Evolutionary conservation across 2,113 vertebrate genomes (phyloP).

Genomic region (Jacana jacana): DNA sequence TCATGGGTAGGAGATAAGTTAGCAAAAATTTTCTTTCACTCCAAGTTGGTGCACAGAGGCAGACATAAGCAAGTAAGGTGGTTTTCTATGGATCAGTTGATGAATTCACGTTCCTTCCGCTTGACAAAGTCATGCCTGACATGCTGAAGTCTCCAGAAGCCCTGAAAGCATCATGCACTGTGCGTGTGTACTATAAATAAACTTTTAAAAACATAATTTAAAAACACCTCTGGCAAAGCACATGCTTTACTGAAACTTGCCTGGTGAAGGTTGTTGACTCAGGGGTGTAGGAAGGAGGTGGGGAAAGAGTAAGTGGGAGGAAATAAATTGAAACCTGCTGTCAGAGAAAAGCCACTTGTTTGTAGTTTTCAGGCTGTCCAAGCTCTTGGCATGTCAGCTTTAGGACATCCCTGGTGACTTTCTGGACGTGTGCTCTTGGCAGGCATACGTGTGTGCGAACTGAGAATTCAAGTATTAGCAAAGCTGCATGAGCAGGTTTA

Average conservation of each 20-base stretch:
- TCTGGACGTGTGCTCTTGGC: slow-evolving; percentile 10
- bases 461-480: background rate
- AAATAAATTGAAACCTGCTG: slow-evolving; percentile 46
- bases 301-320: slow-evolving; percentile 37
- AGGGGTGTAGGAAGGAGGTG: slow-evolving; percentile 51
- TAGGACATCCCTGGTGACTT: background rate
- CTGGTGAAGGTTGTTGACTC: slow-evolving; percentile 43
- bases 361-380: slow-evolving; percentile 16
- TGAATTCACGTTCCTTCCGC: background rate
- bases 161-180: background rate
- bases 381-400: background rate
- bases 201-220: slow-evolving; percentile 43
- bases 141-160: background rate
- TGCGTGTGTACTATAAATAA: slow-evolving; percentile 49
- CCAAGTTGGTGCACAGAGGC: background rate
- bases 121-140: background rate
- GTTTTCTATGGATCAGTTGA: background rate
- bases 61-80: background rate
- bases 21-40: background rate
- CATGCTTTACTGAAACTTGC: slow-evolving; percentile 41
- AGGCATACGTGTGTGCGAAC: background rate
- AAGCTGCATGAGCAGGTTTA: background rate
- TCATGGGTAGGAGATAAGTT: background rate
- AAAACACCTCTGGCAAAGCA: slow-evolving; percentile 60
- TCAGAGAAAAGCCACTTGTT: slow-evolving; percentile 29